Conservation (phyloP, 92 coral and sea anemone species). For the Epizoanthus illoricatus region DNA sequence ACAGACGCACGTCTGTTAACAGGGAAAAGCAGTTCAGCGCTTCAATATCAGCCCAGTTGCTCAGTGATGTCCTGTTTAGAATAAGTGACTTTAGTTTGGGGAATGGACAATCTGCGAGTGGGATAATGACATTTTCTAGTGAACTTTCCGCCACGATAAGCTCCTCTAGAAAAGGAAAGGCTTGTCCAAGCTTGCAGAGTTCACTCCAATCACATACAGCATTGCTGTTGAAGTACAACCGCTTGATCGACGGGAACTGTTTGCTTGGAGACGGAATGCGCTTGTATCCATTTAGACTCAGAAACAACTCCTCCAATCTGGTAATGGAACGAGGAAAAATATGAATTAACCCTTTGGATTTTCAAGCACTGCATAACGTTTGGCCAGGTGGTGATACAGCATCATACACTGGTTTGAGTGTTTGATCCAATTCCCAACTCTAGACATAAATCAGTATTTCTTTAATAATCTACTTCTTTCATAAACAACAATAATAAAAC, state of each 20-base stretch:
- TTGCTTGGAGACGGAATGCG: slow-evolving; percentile 58
- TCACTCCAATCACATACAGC: slow-evolving; percentile 74
- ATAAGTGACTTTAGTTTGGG: slow-evolving; percentile 63
- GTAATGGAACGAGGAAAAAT: background rate
- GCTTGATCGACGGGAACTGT: slow-evolving; percentile 62
- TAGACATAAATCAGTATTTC: too few relatives aligned
- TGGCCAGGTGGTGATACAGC: too few relatives aligned
- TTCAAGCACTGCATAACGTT: too few relatives aligned
- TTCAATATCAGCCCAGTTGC: slow-evolving; percentile 80
- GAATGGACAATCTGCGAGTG: slow-evolving; percentile 45
- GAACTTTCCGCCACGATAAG: slow-evolving; percentile 83
- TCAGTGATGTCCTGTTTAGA: slow-evolving; percentile 71
- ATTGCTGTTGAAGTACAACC: slow-evolving; percentile 78
- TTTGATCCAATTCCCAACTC: background rate
- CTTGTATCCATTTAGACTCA: slow-evolving; percentile 82
- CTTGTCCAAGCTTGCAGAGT: slow-evolving; percentile 70
- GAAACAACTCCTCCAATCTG: slow-evolving; percentile 76
- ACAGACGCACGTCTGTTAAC: slow-evolving; percentile 68
- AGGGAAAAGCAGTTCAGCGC: slow-evolving; percentile 69
- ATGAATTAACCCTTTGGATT: too few relatives aligned
- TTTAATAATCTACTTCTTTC: too few relatives aligned
- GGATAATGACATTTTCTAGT: slow-evolving; percentile 56
- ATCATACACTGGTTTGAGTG: background rate
- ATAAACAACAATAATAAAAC: too few relatives aligned
- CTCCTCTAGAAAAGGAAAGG: slow-evolving; percentile 73